Evolutionary conservation across 2,888 invertebrate species (phyloP), one percentile per base, ranked within the genome.

Genomic region (Phyllotreta cruciferae): DNA sequence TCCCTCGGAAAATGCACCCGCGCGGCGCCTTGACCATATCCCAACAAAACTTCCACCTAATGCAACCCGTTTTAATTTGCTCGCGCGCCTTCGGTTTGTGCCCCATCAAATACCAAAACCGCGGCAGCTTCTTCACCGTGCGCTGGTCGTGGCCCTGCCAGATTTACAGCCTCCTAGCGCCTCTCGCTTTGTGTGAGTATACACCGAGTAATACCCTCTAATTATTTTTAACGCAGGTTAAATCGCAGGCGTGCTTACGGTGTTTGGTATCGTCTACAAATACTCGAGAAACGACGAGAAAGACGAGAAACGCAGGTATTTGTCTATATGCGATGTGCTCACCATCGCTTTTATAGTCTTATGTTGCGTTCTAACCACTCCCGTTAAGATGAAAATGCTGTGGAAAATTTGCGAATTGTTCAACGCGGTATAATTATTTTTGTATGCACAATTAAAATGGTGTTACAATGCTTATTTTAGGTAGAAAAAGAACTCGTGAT

Each of bases 391-490:
- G 10, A 37, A 52, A 7, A 11, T 38, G 6, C 38, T 52, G 36
- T 52, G 52, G 52, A 52, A 52, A 38, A 52, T 52, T 7, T 52
- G 52, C 13, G 5, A 52, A 37, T 5, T 37, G 13, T 52, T 52
- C 9, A 52, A 37, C 14, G 13, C 36, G 11, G 52, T 52, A 37
- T 34, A 35, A 10, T 13, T 8, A 9, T 24, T 14, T 47, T 6
- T 7, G 6, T 1, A 7, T 14, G 4, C 14, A 47, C 3, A 45
- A 13, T 13, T 45, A 5, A 13, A 3, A 6, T 14, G 11, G n/a
- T 24, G 4, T 24, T 24, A 24, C 9, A 6, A 42, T 24, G 14
- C 14, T n/a, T 38, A 34, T 52, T 52, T 37, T 52, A 52, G 52
- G 38, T 36, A 9, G 52, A 52, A 36, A 9, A 35, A 52, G 14